Evolutionary conservation across 2,797 vertebrate species (phyloP), one percentile per base, ranked within the genome.

Genomic region (Pangasius sanitwongsei): DNA sequence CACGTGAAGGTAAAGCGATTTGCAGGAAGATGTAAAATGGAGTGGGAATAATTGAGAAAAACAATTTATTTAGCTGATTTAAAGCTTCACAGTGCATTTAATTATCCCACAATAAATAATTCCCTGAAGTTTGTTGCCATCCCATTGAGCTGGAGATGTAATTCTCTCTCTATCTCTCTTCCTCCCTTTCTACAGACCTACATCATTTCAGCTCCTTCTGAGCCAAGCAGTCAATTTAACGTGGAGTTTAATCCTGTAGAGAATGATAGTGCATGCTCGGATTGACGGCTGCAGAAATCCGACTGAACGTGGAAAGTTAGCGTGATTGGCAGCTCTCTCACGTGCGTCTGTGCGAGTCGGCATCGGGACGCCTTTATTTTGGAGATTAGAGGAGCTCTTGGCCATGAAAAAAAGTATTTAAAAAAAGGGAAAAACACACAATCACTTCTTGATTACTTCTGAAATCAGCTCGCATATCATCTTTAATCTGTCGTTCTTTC

Each of bases 61-160:
- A 92, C 94, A 93, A 95, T 96, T 96, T 95, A 95, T 96, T 95
- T 94, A 93, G 93, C 90, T 90, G 92, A 95, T 96, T 95, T 95
- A 95, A 95, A 96, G 95, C 95, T 96, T 95, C 83, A 90, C 90
- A 41, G 90, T 91, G 90, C 93, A 95, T 95, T 96, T 96, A 95
- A 96, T 96, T 95, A 95, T 92, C 87, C 90, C 92, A 93, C 92
- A 92, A 89, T 93, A 92, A 93, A 95, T 94, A 88, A 95, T 94
- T 95, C 95, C 92, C 92, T 88, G 37, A 93, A 93, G 93, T 95
- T 96, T 91, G 83, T 89, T 89, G 88, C 91, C 91, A 92, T 95
- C 94, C 94, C 90, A 91, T 91, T 91, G 87, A 94, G 90, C 91
- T 63, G 83, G 86, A 90, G 85, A 92, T 86, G 80, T 94, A 93